phyloP scores from a whole-genome alignment of 2,797 vertebrate genomes.

The Argentina silus region DNA sequence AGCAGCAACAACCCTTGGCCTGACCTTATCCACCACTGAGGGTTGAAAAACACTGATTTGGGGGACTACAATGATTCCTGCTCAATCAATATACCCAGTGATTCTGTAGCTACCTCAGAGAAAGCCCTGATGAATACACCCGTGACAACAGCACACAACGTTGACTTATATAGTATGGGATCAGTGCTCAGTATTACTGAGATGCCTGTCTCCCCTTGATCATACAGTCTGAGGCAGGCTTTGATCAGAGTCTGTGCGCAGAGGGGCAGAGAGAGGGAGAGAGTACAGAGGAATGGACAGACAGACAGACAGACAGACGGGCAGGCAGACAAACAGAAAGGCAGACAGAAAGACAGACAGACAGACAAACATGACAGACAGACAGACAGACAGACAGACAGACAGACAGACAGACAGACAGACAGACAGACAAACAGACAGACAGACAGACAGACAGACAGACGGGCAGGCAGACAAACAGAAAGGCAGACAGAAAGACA shows the following conservation, averaged over 20 bases:
- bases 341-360: background rate
- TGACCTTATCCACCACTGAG: no score
- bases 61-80: no score
- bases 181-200: background rate
- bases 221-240: constrained; percentile 63
- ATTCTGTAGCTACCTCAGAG: background rate
- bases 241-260: constrained; percentile 71
- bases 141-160: background rate
- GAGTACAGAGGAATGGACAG: constrained; percentile 16
- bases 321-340: constrained; percentile 1
- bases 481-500: background rate
- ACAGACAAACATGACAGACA: background rate
- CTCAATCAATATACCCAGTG: no score
- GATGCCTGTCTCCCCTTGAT: constrained; percentile 57
- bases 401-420: background rate
- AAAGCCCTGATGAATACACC: background rate
- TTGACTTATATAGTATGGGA: background rate
- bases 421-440: constrained; percentile 22
- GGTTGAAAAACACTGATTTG: no score
- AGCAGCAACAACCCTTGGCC: no score
- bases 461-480: no score
- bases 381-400: constrained; percentile 23
- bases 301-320: constrained; percentile 56
- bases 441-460: background rate
- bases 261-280: constrained; percentile 3